phyloP scores from a whole-genome alignment of 2,888 invertebrate species.

The Labia minor region DNA sequence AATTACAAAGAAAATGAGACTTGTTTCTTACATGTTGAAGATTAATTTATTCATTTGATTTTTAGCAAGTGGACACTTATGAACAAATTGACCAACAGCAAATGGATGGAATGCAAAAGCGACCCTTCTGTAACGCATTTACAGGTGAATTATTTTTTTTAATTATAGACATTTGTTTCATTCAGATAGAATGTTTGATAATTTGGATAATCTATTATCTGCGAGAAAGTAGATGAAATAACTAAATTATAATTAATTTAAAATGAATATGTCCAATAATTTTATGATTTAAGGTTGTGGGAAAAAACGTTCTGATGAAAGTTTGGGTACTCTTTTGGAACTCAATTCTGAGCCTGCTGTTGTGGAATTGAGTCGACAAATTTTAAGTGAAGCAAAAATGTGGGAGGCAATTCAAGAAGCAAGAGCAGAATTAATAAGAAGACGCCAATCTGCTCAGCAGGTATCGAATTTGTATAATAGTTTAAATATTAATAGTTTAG shows the following conservation, averaged over 20 bases:
- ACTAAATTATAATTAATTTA: no score
- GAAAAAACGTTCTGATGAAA: constrained; percentile 57
- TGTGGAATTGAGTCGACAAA: constrained; percentile 64
- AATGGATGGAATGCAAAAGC: constrained; percentile 50
- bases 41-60: no score
- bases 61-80: constrained; percentile 27
- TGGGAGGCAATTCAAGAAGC: constrained; percentile 74
- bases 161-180: constrained; percentile 17
- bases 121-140: constrained; percentile 82
- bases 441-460: constrained; percentile 29
- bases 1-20: no score
- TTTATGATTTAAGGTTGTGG: constrained; percentile 65
- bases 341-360: constrained; percentile 57
- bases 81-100: constrained; percentile 29
- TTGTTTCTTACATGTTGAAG: no score
- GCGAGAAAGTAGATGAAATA: no score
- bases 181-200: no score
- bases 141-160: constrained; percentile 49
- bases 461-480: no score
- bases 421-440: constrained; percentile 54
- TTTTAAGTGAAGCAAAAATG: constrained; percentile 63
- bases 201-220: no score
- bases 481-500: no score
- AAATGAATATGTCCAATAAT: no score
- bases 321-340: constrained; percentile 54